Base-by-base conservation (phyloP, 2,113 vertebrate species). In the Campylomormyrus numenius region DNA sequence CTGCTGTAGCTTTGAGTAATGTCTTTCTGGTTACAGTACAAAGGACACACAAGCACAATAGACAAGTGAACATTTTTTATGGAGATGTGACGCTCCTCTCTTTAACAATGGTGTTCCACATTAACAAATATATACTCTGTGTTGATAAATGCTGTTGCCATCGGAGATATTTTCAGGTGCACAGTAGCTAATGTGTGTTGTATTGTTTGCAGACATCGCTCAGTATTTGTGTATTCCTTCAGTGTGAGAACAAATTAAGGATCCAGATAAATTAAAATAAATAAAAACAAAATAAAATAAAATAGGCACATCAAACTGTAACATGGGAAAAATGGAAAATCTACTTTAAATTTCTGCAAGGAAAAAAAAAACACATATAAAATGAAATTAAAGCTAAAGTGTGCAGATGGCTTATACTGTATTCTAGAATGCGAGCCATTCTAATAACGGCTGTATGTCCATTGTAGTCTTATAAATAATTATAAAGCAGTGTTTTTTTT, bases 1-100 rank as follows among this genome's bases (percentile, higher is more conserved):
- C 83, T 52, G 85, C 90, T 87, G 89, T 85, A 87, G 88, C 91
- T 93, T 91, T 91, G 88, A 93, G 92, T 89, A 88, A 92, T 89
- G 92, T 92, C 90, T 92, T 85, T 90, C 49, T 91, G 93, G 93
- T 93, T 87, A 2, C 77, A 93, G 92, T 87, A 3, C 87, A 90
- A 92, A 92, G 93, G 87, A 87, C 91, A 85, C 31, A 91, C 92
- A 94, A 93, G 94, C 93, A 93, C 35, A 88, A 91, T 90, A 86
- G 89, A 90, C 77, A 92, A 93, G 91, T 91, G 91, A 27, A 90
- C 87, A 88, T 90, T 89, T 90, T 91, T 93, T 93, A 92, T 93
- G 90, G 92, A 93, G 94, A 94, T 93, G 93, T 93, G 91, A 93
- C 89, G 91, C 91, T 95, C 93, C 94, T 95, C 93, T 94, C 90